Evolutionary conservation across 2,888 invertebrate genomes (phyloP).

Genomic region (Epirrita christyi): DNA sequence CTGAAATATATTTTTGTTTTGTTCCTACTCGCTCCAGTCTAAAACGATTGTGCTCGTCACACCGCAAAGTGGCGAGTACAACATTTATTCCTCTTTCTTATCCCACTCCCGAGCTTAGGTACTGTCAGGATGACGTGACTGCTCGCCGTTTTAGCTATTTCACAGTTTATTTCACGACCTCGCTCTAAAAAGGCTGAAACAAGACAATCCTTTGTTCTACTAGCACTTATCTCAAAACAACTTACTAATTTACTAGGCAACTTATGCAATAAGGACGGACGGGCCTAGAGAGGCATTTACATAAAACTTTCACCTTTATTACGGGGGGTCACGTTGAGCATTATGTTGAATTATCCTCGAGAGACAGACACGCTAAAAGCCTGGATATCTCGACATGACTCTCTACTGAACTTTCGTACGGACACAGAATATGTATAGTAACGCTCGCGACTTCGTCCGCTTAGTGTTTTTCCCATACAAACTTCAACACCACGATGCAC

Average conservation of each 20-base stretch:
- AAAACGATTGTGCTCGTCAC: conserved; percentile 15
- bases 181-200: background rate
- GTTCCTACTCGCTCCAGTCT: conserved; percentile 66
- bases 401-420: conserved; percentile 1
- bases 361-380: conserved; percentile 36
- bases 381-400: conserved; percentile 15
- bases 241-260: conserved; percentile 57
- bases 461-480: no score
- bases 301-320: conserved; percentile 58
- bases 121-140: conserved; percentile 24
- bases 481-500: no score
- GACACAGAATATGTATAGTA: no score
- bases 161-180: conserved; percentile 20
- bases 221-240: conserved; percentile 49
- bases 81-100: conserved; percentile 22
- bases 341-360: conserved; percentile 33
- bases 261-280: conserved; percentile 51
- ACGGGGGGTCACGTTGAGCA: conserved; percentile 31
- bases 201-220: conserved; percentile 50
- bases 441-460: no score
- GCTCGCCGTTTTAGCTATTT: conserved; percentile 16
- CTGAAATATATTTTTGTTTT: conserved; percentile 11
- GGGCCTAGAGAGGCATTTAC: conserved; percentile 47
- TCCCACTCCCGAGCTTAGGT: conserved; percentile 16
- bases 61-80: conserved; percentile 21